Conservation (phyloP, 2,113 vertebrate genomes). For the Typhlomys cinereus region DNA sequence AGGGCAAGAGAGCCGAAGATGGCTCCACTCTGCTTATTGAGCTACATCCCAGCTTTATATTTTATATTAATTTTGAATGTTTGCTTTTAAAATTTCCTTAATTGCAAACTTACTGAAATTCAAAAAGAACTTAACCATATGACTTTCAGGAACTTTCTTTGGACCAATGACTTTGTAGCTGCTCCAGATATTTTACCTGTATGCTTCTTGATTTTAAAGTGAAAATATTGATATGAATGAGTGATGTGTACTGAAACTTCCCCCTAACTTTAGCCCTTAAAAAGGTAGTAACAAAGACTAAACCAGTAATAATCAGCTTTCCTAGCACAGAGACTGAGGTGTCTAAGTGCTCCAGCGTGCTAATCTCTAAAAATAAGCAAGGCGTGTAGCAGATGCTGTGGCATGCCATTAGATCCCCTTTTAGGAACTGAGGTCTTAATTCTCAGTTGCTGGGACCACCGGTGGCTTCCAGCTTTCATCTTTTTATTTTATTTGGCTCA, state of each 20-base stretch:
- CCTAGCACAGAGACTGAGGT: background rate
- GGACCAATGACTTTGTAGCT: background rate
- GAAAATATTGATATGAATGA: background rate
- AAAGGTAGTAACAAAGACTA: conserved; percentile 19
- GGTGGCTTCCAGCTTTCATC: background rate
- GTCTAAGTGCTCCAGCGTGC: background rate
- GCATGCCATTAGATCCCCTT: background rate
- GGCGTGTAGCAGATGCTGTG: background rate
- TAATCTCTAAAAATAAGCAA: background rate
- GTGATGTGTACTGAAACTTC: background rate
- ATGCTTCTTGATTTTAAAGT: conserved; percentile 33
- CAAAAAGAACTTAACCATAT: background rate
- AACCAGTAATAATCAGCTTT: background rate
- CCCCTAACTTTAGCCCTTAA: background rate
- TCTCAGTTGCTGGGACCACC: background rate
- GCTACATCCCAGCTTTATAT: background rate
- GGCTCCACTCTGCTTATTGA: no score
- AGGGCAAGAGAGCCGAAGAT: no score
- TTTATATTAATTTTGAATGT: conserved; percentile 15
- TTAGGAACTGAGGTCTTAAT: background rate
- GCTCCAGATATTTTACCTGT: background rate
- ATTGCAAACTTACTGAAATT: conserved; percentile 3
- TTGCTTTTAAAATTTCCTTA: background rate
- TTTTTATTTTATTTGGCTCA: no score
- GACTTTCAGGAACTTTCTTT: background rate